These are phyloP conservation scores for Andricus grossulariae DNA, from an alignment of 1,140 invertebrate species.

Conservation along the genomic window DNA sequence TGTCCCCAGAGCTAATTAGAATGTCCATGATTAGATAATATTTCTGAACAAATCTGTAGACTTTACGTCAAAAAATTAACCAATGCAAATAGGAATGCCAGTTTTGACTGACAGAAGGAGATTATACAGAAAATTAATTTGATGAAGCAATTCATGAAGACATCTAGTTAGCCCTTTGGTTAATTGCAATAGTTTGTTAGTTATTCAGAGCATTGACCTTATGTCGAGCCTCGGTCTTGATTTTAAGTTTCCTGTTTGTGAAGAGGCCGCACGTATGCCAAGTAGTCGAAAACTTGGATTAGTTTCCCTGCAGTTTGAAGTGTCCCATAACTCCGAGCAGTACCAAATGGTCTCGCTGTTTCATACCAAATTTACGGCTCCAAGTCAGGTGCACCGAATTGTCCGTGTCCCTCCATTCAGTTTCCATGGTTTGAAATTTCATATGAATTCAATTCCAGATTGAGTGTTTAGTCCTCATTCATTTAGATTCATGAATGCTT, in stretches of 20 bases:
- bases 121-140: too few species aligned
- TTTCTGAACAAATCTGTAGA: too few species aligned
- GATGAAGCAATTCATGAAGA: too few species aligned
- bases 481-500: background rate
- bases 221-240: too few species aligned
- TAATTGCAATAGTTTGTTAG: too few species aligned
- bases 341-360: conserved; percentile 6
- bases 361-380: conserved; percentile 6
- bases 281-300: conserved; percentile 61
- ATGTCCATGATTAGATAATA: too few species aligned
- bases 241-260: conserved; percentile 47
- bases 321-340: conserved; percentile 44
- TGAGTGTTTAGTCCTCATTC: conserved; percentile 4
- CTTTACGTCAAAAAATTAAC: too few species aligned
- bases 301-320: conserved; percentile 55
- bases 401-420: background rate
- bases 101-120: too few species aligned
- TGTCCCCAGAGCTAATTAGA: too few species aligned
- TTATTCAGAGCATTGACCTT: too few species aligned
- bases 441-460: conserved; percentile 11
- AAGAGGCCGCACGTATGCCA: conserved; percentile 37
- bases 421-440: background rate
- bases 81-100: too few species aligned
- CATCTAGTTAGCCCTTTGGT: too few species aligned
- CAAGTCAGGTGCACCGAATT: conserved; percentile 13